These are phyloP conservation scores for Cryptocephalus primarius DNA, from an alignment of 2,888 invertebrate genomes.

Conservation along the genomic window DNA sequence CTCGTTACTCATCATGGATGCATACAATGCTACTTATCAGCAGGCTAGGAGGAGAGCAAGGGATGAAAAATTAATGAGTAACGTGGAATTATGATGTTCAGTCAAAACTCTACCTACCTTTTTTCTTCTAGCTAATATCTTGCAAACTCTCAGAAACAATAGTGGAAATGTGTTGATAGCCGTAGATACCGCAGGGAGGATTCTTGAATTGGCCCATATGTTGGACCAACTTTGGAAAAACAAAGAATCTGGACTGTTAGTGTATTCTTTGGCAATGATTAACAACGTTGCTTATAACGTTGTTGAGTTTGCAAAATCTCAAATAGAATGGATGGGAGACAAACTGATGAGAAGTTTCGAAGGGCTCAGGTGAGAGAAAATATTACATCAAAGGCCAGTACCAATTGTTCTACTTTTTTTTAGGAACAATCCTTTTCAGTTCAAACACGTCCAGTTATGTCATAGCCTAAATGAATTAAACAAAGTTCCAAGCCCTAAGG, in stretches of 20 bases:
- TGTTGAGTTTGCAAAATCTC: constrained; percentile 96
- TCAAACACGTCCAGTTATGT: constrained; percentile 87
- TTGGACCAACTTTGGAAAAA: constrained; percentile 90
- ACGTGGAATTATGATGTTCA: too few species aligned
- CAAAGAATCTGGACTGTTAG: constrained; percentile 88
- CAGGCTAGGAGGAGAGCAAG: constrained; percentile 81
- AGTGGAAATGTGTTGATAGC: constrained; percentile 88
- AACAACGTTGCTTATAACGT: constrained; percentile 98
- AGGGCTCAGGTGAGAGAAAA: constrained; percentile 47
- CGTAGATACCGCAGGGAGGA: constrained; percentile 93
- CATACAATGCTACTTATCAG: constrained; percentile 88
- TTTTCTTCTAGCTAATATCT: constrained; percentile 65
- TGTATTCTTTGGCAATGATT: constrained; percentile 85
- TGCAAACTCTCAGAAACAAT: constrained; percentile 84
- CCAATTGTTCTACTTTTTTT: background rate
- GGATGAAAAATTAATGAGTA: constrained; percentile 94
- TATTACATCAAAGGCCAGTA: too few species aligned
- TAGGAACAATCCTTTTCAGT: constrained; percentile 70
- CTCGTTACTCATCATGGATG: constrained; percentile 88
- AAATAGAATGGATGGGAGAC: constrained; percentile 99
- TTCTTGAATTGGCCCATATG: constrained; percentile 93
- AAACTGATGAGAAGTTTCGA: constrained; percentile 90
- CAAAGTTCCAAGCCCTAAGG: constrained; percentile 83
- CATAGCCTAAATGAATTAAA: constrained; percentile 82
- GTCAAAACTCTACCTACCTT: background rate